Percentiles rank a stretch among this genome's conserved stretches.
phyloP scores from a whole-genome alignment of 2,797 vertebrate genomes.

The Crocodylus rhombifer region DNA sequence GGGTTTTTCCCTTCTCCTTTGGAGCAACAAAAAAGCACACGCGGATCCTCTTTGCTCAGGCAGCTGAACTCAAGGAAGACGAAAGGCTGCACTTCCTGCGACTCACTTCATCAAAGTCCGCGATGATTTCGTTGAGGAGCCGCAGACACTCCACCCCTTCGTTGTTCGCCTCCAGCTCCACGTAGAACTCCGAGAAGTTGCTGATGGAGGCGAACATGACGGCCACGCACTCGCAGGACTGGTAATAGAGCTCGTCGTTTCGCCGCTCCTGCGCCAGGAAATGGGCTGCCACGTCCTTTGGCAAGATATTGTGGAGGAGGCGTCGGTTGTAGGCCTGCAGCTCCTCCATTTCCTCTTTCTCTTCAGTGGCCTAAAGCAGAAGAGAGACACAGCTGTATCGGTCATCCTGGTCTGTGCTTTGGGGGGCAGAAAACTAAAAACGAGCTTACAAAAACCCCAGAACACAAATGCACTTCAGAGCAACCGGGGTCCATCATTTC shows the following conservation, averaged over 20 bases:
- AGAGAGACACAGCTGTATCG: background rate
- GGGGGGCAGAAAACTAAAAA: background rate
- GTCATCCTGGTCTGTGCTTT: background rate
- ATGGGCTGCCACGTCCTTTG: conserved; percentile 97
- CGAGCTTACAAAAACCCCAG: background rate
- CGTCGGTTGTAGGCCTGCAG: conserved; percentile 98
- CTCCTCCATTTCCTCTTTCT: conserved; percentile 99
- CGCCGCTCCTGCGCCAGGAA: conserved; percentile 94
- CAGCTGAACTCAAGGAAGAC: background rate
- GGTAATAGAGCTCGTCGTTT: conserved; percentile 98
- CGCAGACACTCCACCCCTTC: conserved; percentile 97
- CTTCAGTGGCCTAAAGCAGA: conserved; percentile 91
- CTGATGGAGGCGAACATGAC: conserved; percentile 99
- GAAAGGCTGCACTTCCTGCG: background rate
- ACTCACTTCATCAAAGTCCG: conserved; percentile 96
- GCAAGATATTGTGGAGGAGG: conserved; percentile 97
- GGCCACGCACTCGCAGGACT: conserved; percentile 97
- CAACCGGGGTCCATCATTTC: background rate
- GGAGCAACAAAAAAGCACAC: background rate
- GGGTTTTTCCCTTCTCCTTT: background rate
- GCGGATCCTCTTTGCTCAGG: background rate
- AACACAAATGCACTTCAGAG: background rate
- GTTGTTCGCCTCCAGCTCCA: conserved; percentile 97
- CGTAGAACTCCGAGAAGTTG: conserved; percentile 99
- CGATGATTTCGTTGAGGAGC: conserved; percentile 98